Base-by-base conservation (phyloP, 2,797 vertebrate genomes). In the Yasuhikotakia modesta region DNA sequence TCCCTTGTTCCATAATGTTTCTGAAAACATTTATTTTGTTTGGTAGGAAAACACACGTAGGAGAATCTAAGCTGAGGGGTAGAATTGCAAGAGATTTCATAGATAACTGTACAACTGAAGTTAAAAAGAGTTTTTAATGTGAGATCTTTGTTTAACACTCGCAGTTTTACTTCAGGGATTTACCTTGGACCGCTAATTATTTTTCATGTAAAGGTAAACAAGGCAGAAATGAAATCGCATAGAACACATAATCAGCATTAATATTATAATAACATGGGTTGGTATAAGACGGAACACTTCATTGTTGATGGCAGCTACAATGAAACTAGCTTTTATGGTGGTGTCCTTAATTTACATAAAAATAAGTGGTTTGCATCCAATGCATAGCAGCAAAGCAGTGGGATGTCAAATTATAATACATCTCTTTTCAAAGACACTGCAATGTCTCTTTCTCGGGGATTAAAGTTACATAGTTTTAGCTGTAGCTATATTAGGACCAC, bases 381-480 rank as follows among this genome's bases (percentile, higher is more conserved):
- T 78, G 46, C 76, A 65, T 71, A 78, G 50, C 76, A 78, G 76
- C 76, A 71, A 53, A 78, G 68, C 76, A 71, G 76, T 72, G 68
- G 58, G 68, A 65, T 72, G 68, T 71, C 60, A 55, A 57, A 72
- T 35, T 65, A 78, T 71, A 78, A 64, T 55, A 64, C 45, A 53
- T 52, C 32, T 71, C 58, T 45, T 78, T 78, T 71, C 58, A 78
- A 78, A 45, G 46, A 43, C 55, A 67, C 30, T 55, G 76, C 63
- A 70, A 64, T 55, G 76, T 70, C 68, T 70, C 58, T 70, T 77
- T 61, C 67, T 50, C 39, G 5, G 30, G 70, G 66, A 78, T 60
- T 71, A 63, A 30, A 32, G 68, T 72, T 67, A 75, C 74, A 69
- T 48, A 66, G 32, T 48, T 77, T 76, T 70, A 79, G 22, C 71